Percentiles rank a stretch among this genome's conserved stretches.
Conservation (phyloP, 2,113 vertebrate species). For the Leptobrachium ailaonicum region DNA sequence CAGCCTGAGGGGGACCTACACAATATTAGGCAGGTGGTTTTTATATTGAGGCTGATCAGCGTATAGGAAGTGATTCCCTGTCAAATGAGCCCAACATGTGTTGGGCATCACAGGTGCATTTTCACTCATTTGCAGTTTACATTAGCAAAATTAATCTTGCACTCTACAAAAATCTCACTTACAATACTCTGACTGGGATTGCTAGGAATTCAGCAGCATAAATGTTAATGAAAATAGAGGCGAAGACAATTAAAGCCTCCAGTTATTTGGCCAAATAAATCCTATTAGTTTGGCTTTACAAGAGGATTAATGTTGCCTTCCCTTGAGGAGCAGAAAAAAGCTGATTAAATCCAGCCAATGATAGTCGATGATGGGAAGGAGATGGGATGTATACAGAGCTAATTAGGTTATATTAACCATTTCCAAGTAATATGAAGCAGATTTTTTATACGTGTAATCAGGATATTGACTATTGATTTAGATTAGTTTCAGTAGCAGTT, state of each 20-base stretch:
- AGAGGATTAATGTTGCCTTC: conserved; percentile 39
- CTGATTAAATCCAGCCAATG: conserved; percentile 37
- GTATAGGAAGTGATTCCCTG: too few relatives aligned
- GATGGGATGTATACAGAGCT: background rate
- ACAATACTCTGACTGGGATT: too few relatives aligned
- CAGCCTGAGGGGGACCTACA: too few relatives aligned
- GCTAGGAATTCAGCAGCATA: background rate
- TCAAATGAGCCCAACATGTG: too few relatives aligned
- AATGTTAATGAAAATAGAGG: conserved; percentile 10
- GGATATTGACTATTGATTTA: too few relatives aligned
- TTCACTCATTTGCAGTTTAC: too few relatives aligned
- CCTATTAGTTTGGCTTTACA: conserved; percentile 40
- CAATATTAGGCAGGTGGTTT: too few relatives aligned
- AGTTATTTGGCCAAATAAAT: conserved; percentile 39
- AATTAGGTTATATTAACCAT: conserved; percentile 38
- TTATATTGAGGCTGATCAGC: too few relatives aligned
- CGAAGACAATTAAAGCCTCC: conserved; percentile 27
- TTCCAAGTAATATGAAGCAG: background rate
- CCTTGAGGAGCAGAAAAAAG: conserved; percentile 24
- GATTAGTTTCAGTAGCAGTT: background rate
- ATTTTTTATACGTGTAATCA: background rate
- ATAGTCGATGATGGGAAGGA: conserved; percentile 23
- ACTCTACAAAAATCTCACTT: too few relatives aligned
- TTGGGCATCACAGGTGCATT: too few relatives aligned
- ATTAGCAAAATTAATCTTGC: too few relatives aligned